A percentile compares a stretch with the other conserved stretches of the same genome.
Conservation (phyloP, 2,797 vertebrate genomes). For the Hozukius guyotensis region DNA sequence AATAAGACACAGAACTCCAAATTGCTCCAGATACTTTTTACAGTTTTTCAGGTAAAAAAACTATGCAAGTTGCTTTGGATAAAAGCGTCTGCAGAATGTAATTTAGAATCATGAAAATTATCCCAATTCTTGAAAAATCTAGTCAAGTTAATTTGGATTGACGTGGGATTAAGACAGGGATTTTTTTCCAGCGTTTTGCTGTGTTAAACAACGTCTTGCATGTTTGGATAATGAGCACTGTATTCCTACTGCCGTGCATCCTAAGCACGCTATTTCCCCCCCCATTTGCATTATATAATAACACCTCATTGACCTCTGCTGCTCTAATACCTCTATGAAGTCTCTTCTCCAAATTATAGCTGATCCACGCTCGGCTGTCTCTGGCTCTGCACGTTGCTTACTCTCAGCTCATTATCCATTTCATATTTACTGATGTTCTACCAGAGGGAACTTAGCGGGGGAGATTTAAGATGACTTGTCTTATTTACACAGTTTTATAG, state of each 20-base stretch:
- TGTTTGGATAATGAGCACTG: constrained; percentile 15
- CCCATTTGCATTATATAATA: constrained; percentile 44
- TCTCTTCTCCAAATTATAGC: constrained; percentile 47
- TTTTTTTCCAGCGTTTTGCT: neutral
- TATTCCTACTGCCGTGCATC: constrained; percentile 21
- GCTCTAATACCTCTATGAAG: constrained; percentile 47
- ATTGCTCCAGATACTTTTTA: neutral
- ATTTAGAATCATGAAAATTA: neutral
- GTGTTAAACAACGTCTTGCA: neutral
- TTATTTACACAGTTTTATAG: constrained; percentile 41
- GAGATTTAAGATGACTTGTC: constrained; percentile 44
- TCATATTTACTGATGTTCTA: constrained; percentile 51
- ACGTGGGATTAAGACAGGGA: neutral
- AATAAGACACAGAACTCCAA: neutral
- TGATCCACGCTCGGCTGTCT: constrained; percentile 18
- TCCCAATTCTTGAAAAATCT: neutral
- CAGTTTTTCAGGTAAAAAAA: neutral
- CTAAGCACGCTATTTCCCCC: neutral
- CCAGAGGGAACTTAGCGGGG: constrained; percentile 5
- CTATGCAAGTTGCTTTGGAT: neutral
- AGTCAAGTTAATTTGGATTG: neutral
- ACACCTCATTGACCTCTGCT: constrained; percentile 53
- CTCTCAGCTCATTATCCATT: constrained; percentile 47
- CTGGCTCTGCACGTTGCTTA: constrained; percentile 37
- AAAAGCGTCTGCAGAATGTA: neutral